These are phyloP conservation scores for Thryonomys swinderianus DNA, from an alignment of 2,113 vertebrate species.

Conservation along the genomic window DNA sequence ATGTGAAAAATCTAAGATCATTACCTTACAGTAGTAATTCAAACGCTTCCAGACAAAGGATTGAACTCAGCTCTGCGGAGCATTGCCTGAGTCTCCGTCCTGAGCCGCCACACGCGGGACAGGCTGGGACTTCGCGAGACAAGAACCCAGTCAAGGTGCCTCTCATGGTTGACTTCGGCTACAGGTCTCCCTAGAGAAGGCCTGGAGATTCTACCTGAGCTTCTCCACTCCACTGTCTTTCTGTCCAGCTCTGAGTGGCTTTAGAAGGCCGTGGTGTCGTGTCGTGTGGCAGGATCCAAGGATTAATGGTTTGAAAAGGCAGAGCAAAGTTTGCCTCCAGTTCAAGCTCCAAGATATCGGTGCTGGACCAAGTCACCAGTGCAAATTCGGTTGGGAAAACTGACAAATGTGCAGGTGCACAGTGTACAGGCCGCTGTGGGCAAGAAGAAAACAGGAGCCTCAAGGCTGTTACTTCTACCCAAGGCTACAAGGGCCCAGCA, in stretches of 20 bases:
- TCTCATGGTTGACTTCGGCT: not conserved
- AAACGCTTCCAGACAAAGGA: not conserved
- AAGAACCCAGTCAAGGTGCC: not conserved
- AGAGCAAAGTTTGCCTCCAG: not conserved
- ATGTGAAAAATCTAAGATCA: not conserved
- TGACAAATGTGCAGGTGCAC: not conserved
- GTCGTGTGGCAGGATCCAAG: not conserved
- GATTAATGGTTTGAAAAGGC: not conserved
- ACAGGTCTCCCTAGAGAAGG: not conserved
- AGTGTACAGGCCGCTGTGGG: accelerated
- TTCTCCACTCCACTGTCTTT: not conserved
- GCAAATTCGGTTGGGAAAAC: not conserved
- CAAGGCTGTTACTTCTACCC: not conserved
- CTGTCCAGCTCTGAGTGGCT: not conserved
- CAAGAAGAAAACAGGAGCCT: not conserved
- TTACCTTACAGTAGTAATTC: not conserved
- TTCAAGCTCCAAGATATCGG: not conserved
- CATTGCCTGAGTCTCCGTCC: not conserved
- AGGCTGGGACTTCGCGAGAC: not conserved
- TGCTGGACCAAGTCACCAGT: not conserved
- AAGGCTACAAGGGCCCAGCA: not conserved
- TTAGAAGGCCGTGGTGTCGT: not conserved
- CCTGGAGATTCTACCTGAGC: not conserved
- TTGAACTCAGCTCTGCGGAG: not conserved
- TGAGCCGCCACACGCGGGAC: not conserved